Evolutionary conservation across 2,113 vertebrate species (phyloP).

Genomic region (Burhinus bistriatus): DNA sequence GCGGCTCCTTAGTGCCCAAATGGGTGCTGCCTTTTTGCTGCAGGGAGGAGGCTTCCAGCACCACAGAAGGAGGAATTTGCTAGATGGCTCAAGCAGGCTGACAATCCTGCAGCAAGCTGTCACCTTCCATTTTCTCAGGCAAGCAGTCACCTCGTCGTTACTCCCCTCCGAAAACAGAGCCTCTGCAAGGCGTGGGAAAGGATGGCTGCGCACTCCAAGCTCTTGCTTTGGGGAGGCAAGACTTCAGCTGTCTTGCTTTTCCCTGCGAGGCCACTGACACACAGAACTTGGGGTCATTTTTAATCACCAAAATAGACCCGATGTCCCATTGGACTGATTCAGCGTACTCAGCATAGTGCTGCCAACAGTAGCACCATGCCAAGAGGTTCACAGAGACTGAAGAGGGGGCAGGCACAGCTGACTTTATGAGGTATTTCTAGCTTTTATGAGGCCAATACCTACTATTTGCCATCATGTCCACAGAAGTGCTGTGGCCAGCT

Average conservation of each 20-base stretch:
- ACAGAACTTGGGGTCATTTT: background rate
- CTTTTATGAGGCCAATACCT: background rate
- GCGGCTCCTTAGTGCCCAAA: background rate
- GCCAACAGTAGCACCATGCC: background rate
- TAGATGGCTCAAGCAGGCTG: background rate
- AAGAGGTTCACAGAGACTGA: background rate
- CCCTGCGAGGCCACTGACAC: background rate
- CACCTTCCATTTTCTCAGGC: background rate
- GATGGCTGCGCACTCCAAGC: accelerated
- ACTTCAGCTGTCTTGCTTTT: background rate
- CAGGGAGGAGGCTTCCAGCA: background rate
- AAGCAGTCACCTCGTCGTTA: background rate
- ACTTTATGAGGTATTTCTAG: background rate
- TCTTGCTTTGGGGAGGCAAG: background rate
- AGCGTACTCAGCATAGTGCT: accelerated
- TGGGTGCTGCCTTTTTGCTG: background rate
- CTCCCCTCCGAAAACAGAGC: accelerated
- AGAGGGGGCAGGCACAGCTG: background rate
- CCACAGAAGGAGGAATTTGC: background rate
- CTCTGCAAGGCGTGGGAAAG: background rate
- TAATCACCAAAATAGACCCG: background rate
- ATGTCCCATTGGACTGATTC: background rate
- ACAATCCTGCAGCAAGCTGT: background rate
- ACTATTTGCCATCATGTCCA: background rate
- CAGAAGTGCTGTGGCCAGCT: background rate